Evolutionary conservation across 1,140 invertebrate species (phyloP).

Genomic region (Melanaphis sacchari): DNA sequence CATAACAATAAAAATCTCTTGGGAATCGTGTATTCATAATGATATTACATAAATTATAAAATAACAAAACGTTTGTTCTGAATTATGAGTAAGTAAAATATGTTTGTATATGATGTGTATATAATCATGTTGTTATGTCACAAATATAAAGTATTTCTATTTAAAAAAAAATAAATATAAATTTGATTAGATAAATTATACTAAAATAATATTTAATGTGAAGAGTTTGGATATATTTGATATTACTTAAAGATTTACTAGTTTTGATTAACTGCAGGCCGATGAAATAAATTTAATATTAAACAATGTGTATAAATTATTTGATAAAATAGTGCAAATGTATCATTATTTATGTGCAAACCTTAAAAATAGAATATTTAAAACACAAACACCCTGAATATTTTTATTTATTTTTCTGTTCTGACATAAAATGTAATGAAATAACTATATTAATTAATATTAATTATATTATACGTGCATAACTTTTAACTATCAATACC

Average conservation of each 20-base stretch:
- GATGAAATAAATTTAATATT: no score
- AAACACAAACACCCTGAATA: no score
- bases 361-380: no score
- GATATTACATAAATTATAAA: not conserved
- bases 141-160: not conserved
- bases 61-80: not conserved
- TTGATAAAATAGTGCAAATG: no score
- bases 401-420: no score
- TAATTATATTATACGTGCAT: no score
- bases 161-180: not conserved
- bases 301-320: no score
- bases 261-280: not conserved
- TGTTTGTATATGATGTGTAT: not conserved
- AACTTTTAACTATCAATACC: no score
- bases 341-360: no score
- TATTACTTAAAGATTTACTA: not conserved
- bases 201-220: not conserved
- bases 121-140: constrained; percentile 19
- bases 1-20: not conserved
- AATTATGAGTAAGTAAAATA: not conserved
- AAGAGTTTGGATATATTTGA: not conserved
- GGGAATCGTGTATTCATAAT: not conserved
- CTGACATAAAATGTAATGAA: no score
- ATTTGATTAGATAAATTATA: not conserved
- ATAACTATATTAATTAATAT: no score